These are phyloP conservation scores for Hycleus phaleratus DNA, from an alignment of 1,140 invertebrate species.

Conservation along the genomic window DNA sequence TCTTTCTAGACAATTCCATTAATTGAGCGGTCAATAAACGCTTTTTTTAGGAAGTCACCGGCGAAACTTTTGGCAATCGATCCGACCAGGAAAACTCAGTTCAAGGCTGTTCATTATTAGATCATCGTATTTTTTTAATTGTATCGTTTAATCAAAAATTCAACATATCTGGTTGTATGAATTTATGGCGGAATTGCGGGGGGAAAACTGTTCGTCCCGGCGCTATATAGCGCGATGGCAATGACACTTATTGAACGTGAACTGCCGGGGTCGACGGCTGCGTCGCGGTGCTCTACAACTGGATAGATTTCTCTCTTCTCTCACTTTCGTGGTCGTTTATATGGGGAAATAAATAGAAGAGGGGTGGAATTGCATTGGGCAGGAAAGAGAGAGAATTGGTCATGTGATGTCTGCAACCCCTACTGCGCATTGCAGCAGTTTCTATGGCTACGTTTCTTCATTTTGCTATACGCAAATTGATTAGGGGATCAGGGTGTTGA, in stretches of 20 bases:
- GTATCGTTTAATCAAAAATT: too few species aligned
- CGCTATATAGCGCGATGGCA: slow-evolving; percentile 25
- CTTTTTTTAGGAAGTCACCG: too few species aligned
- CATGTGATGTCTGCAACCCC: slow-evolving; percentile 32
- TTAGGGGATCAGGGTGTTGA: background rate
- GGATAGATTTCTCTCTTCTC: background rate
- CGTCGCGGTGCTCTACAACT: slow-evolving; percentile 16
- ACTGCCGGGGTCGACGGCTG: slow-evolving; percentile 34
- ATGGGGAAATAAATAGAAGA: slow-evolving; percentile 1
- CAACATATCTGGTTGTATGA: background rate
- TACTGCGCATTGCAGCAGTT: slow-evolving; percentile 29
- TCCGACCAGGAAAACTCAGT: background rate
- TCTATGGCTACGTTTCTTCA: slow-evolving; percentile 24
- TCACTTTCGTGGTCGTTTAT: slow-evolving; percentile 7
- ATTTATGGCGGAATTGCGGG: slow-evolving; percentile 8
- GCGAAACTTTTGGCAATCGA: slow-evolving; percentile 6
- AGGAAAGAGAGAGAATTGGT: background rate
- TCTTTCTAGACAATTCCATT: too few species aligned
- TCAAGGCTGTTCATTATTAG: slow-evolving; percentile 21
- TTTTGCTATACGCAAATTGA: slow-evolving; percentile 11
- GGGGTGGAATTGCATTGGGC: slow-evolving; percentile 18
- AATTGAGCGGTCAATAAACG: too few species aligned
- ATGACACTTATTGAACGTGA: slow-evolving; percentile 36
- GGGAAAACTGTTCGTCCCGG: background rate
- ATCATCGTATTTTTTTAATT: background rate